These are phyloP conservation scores for Lutraria lutraria DNA, from an alignment of 2,888 invertebrate genomes.

Conservation along the genomic window DNA sequence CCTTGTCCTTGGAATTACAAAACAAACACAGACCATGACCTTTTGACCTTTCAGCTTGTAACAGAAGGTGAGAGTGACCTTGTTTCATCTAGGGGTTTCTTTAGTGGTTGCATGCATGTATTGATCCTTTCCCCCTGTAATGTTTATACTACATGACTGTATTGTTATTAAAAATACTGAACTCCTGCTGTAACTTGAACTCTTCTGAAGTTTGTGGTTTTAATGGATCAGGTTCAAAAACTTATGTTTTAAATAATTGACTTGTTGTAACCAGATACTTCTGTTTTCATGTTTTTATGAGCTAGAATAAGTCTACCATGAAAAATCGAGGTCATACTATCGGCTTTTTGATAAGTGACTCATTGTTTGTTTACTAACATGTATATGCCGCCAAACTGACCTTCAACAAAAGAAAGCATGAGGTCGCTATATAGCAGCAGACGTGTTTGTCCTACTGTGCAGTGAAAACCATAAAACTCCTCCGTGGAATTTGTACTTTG, in stretches of 20 bases:
- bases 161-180: background rate
- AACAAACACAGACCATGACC: background rate
- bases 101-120: background rate
- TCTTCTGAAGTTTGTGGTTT: background rate
- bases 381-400: background rate
- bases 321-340: background rate
- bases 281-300: background rate
- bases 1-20: background rate
- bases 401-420: background rate
- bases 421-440: background rate
- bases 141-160: too few species aligned
- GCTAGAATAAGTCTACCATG: background rate
- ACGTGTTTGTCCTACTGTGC: background rate
- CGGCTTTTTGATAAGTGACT: background rate
- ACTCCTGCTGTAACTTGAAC: background rate
- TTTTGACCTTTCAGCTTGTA: background rate
- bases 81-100: background rate
- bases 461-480: background rate
- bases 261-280: background rate
- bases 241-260: slow-evolving; percentile 7
- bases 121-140: background rate
- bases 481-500: background rate
- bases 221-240: background rate
- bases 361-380: slow-evolving; percentile 21
- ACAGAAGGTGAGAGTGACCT: background rate